phyloP scores from a whole-genome alignment of 1,140 invertebrate genomes.

The Rhynchophorus ferrugineus region DNA sequence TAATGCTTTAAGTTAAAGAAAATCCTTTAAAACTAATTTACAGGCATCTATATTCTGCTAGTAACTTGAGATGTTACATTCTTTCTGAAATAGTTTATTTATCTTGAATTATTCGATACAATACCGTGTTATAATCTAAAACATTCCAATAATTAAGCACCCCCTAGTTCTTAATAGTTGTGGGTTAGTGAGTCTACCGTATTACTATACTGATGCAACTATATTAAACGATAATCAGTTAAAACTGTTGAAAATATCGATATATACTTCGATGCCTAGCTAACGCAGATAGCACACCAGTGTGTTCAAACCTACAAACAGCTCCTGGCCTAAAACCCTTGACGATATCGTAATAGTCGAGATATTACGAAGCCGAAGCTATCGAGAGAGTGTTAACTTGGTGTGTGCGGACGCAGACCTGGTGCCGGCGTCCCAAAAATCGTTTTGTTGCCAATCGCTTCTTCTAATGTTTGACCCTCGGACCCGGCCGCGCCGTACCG shows the following conservation, averaged over 20 bases:
- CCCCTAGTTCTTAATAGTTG: no score
- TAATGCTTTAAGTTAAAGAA: no score
- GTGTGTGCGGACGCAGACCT: neutral
- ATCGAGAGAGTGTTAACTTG: conserved; percentile 4
- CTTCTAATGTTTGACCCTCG: conserved; percentile 12
- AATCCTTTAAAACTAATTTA: no score
- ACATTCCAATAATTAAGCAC: no score
- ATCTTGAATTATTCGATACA: no score
- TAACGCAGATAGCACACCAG: neutral
- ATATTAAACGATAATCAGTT: no score
- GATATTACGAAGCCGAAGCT: neutral
- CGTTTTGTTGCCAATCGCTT: conserved; percentile 11
- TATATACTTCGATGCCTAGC: neutral
- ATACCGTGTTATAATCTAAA: no score
- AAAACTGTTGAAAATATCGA: neutral
- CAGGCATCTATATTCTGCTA: no score
- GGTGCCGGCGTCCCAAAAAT: conserved; percentile 9
- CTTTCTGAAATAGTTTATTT: no score
- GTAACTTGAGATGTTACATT: no score
- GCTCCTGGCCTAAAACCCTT: neutral
- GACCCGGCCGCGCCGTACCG: conserved; percentile 9
- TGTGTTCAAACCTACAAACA: neutral
- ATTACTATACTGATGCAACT: no score
- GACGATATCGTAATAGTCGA: neutral
- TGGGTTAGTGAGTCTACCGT: no score